Evolutionary conservation across 1,140 invertebrate species (phyloP).

Genomic region (Brachionus sp.): DNA sequence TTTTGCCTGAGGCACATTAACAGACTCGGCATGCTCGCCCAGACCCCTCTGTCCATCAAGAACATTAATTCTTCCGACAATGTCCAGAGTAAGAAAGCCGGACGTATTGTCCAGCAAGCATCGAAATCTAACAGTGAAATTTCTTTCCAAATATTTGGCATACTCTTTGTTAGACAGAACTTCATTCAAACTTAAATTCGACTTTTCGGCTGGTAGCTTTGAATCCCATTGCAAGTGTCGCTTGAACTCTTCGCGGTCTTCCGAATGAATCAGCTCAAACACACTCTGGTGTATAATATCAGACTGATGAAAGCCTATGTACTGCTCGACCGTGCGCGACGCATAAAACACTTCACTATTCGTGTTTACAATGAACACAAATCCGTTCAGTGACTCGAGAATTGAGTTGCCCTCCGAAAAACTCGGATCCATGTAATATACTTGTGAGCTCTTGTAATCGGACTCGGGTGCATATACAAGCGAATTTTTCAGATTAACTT

Average conservation of each 20-base stretch:
- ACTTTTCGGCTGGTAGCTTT: conserved; percentile 19
- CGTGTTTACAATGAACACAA: conserved; percentile 94
- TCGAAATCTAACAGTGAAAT: conserved; percentile 93
- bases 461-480: not conserved
- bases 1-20: conserved; percentile 60
- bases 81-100: conserved; percentile 95
- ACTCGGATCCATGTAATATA: not conserved
- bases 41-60: conserved; percentile 74
- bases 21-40: not conserved
- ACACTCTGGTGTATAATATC: conserved; percentile 98
- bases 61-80: conserved; percentile 88
- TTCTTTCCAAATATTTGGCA: conserved; percentile 67
- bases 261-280: conserved; percentile 96
- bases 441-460: not conserved
- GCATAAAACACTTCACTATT: conserved; percentile 99
- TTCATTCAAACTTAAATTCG: conserved; percentile 29
- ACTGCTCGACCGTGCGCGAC: conserved; percentile 97
- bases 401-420: conserved; percentile 36
- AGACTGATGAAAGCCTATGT: conserved; percentile 99
- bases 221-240: conserved; percentile 68
- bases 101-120: conserved; percentile 98
- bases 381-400: conserved; percentile 83
- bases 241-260: conserved; percentile 94
- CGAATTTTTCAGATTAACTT: conserved; percentile 28
- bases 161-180: conserved; percentile 37